Conservation (phyloP, 2,888 invertebrate species). For the Eupithecia tripunctaria region DNA sequence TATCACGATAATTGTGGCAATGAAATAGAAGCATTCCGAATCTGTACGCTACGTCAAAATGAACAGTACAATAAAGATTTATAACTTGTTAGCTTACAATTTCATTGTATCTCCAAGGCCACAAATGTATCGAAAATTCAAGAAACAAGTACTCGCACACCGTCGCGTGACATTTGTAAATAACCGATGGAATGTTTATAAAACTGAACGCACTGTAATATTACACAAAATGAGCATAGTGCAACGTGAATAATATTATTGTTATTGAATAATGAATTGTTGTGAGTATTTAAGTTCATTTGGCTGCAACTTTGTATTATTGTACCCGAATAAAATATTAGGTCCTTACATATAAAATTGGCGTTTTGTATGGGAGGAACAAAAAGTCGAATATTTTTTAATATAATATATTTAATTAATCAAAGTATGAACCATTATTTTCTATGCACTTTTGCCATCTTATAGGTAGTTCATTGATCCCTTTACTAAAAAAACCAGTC, state of each 20-base stretch:
- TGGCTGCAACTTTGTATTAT: neutral
- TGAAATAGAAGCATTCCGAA: neutral
- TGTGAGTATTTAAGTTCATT: neutral
- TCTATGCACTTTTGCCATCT: too few relatives aligned
- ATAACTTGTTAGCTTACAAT: too few relatives aligned
- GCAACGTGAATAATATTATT: neutral
- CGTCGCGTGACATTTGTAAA: slow-evolving; percentile 7
- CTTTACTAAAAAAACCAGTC: too few relatives aligned
- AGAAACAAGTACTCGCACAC: neutral
- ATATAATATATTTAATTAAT: too few relatives aligned
- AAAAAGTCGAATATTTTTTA: too few relatives aligned
- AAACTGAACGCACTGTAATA: neutral
- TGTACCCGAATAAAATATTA: neutral
- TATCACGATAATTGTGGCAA: too few relatives aligned
- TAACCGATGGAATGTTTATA: neutral
- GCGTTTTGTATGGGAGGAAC: too few relatives aligned
- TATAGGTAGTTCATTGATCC: too few relatives aligned
- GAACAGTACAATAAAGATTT: neutral
- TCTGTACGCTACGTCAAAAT: neutral
- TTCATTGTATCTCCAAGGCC: neutral
- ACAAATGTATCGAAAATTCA: neutral
- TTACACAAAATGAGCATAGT: neutral
- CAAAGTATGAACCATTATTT: too few relatives aligned
- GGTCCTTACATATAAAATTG: too few relatives aligned
- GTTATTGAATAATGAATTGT: neutral